A percentile compares a stretch with the other conserved stretches of the same genome.
These are phyloP conservation scores for Antennarius striatus DNA, from an alignment of 2,113 vertebrate species.

Conservation along the genomic window DNA sequence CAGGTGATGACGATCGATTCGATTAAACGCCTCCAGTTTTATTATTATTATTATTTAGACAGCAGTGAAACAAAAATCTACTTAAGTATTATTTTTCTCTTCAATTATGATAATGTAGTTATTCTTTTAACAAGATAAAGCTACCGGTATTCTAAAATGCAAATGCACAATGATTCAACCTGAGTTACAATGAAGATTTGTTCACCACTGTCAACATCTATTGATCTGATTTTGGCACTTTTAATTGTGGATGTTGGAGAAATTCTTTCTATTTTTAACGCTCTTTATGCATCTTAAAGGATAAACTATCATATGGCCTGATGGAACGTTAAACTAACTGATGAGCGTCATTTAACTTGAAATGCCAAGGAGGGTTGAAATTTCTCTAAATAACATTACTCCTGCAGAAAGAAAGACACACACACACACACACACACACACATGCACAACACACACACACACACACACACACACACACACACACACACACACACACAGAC, in stretches of 20 bases:
- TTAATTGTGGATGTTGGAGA: too few species aligned
- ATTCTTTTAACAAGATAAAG: constrained; percentile 31
- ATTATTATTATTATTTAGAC: not conserved
- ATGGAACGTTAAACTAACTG: too few species aligned
- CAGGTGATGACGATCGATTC: too few species aligned
- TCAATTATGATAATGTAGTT: constrained; percentile 46
- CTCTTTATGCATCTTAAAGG: too few species aligned
- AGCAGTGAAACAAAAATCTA: not conserved
- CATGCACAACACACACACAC: too few species aligned
- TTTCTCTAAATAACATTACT: not conserved
- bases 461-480: not conserved
- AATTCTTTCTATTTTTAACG: too few species aligned
- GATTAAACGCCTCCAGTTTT: too few species aligned
- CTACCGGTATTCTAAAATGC: constrained; percentile 47
- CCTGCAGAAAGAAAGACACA: too few species aligned
- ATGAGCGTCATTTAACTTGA: not conserved
- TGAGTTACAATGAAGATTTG: constrained; percentile 64
- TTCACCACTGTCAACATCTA: constrained; percentile 38
- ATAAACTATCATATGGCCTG: not conserved
- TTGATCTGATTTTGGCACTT: constrained; percentile 35
- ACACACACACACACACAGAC: constrained; percentile 8
- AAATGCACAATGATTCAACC: constrained; percentile 44
- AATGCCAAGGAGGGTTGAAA: constrained; percentile 1
- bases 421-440: too few species aligned
- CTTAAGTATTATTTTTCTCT: not conserved